Conservation (phyloP, 1,140 invertebrate genomes). For the Ditylenchus dipsaci region DNA sequence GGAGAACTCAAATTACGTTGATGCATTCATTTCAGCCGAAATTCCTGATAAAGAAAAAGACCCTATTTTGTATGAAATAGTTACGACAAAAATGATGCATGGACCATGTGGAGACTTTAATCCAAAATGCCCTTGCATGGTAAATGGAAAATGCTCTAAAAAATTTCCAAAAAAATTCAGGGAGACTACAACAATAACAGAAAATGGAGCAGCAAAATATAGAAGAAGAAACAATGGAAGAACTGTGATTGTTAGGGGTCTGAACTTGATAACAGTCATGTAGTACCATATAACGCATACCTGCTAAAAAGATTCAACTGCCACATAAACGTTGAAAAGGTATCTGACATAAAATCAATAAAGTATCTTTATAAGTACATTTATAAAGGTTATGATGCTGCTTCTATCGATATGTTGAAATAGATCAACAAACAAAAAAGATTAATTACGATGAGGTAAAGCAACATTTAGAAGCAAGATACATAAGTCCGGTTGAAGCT, state of each 20-base stretch:
- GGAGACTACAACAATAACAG: not conserved
- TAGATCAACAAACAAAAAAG: conserved; percentile 9
- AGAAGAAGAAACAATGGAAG: not conserved
- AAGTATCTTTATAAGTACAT: conserved; percentile 30
- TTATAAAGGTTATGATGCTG: conserved; percentile 24
- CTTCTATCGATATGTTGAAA: conserved; percentile 1
- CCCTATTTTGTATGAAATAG: not conserved
- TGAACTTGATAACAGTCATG: conserved; percentile 1
- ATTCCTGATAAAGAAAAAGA: not conserved
- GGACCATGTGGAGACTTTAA: conserved; percentile 2
- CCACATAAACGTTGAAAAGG: conserved; percentile 25
- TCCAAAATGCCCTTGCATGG: conserved; percentile 7
- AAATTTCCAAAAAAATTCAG: not conserved
- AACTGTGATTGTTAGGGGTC: not conserved
- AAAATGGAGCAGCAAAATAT: not conserved
- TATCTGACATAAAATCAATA: conserved; percentile 13
- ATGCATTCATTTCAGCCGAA: not conserved
- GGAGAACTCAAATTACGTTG: not conserved
- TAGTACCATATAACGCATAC: conserved; percentile 16
- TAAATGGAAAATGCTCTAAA: conserved; percentile 9
- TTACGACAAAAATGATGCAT: not conserved
- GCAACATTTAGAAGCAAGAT: conserved; percentile 19
- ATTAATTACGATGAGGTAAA: conserved; percentile 14
- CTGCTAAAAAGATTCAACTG: conserved; percentile 15
- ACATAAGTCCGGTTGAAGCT: conserved; percentile 24